Evolutionary conservation across 2,113 vertebrate species (phyloP).

Genomic region (Symphodus melops): DNA sequence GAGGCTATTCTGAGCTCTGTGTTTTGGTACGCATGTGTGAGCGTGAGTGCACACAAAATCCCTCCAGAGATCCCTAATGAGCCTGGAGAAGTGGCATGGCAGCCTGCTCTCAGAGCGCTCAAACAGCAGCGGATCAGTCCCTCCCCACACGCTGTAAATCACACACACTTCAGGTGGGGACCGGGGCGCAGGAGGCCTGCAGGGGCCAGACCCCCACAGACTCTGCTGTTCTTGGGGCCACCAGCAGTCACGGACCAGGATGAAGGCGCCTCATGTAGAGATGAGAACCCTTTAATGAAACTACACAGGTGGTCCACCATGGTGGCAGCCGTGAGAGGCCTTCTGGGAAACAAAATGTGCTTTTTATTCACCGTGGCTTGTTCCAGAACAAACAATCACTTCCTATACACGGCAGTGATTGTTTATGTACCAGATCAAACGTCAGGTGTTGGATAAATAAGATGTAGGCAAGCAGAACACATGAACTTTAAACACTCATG

Average conservation of each 20-base stretch:
- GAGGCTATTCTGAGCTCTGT: constrained; percentile 48
- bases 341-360: constrained; percentile 30
- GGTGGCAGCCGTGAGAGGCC: constrained; percentile 74
- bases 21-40: constrained; percentile 49
- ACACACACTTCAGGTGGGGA: constrained; percentile 73
- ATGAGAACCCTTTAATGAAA: constrained; percentile 71
- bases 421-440: neutral
- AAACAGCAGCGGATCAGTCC: constrained; percentile 80
- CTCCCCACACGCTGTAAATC: constrained; percentile 84
- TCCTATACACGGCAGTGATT: neutral
- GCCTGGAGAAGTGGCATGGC: constrained; percentile 60
- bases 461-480: neutral
- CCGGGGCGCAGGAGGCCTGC: constrained; percentile 57
- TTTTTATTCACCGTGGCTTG: constrained; percentile 25
- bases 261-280: constrained; percentile 64
- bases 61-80: constrained; percentile 74
- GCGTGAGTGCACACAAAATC: constrained; percentile 61
- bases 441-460: constrained; percentile 15
- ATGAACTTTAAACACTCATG: neutral
- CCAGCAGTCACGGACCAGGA: constrained; percentile 67
- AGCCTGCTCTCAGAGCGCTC: constrained; percentile 49
- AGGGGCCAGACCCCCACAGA: constrained; percentile 62
- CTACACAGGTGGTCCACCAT: constrained; percentile 83
- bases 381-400: constrained; percentile 32
- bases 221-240: constrained; percentile 71